phyloP scores from a whole-genome alignment of 2,797 vertebrate genomes.

The Knipowitschia caucasica region DNA sequence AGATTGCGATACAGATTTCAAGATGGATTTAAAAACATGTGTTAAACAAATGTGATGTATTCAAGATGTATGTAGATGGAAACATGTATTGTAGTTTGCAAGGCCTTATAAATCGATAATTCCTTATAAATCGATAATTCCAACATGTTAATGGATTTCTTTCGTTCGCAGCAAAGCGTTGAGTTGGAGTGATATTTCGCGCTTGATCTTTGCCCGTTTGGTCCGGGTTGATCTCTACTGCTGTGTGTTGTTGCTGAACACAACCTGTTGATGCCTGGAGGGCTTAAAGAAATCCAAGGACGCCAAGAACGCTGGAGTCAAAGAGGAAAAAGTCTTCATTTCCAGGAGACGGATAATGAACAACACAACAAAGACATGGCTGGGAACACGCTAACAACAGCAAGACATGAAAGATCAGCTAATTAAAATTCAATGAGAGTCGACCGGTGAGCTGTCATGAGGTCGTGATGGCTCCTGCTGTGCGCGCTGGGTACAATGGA shows the following conservation, averaged over 20 bases:
- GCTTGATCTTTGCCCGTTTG: slow-evolving; percentile 6
- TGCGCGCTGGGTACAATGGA: slow-evolving; percentile 1
- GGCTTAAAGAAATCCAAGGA: slow-evolving; percentile 8
- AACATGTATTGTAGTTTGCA: too few relatives aligned
- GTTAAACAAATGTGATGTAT: too few relatives aligned
- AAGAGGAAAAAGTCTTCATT: slow-evolving; percentile 32
- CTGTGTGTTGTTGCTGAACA: slow-evolving; percentile 31
- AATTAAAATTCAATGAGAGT: slow-evolving; percentile 72
- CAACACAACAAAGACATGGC: slow-evolving; percentile 33
- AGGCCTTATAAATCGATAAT: too few relatives aligned
- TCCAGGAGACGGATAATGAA: slow-evolving; percentile 39
- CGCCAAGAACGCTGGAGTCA: slow-evolving; percentile 18
- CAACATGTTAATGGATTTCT: too few relatives aligned
- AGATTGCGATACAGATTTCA: not conserved
- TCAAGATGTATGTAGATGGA: too few relatives aligned
- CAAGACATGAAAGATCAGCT: slow-evolving; percentile 56
- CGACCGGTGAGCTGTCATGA: slow-evolving; percentile 64
- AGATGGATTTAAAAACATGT: too few relatives aligned
- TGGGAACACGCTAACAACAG: slow-evolving; percentile 50
- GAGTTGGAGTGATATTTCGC: not conserved
- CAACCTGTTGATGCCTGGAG: slow-evolving; percentile 29
- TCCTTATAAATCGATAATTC: too few relatives aligned
- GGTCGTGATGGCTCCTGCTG: slow-evolving; percentile 49
- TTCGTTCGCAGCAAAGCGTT: too few relatives aligned
- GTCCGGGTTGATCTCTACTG: not conserved